Percentiles rank a stretch among this genome's conserved stretches.
Conservation (phyloP, 2,888 invertebrate genomes). For the Diplolepis rosae region DNA sequence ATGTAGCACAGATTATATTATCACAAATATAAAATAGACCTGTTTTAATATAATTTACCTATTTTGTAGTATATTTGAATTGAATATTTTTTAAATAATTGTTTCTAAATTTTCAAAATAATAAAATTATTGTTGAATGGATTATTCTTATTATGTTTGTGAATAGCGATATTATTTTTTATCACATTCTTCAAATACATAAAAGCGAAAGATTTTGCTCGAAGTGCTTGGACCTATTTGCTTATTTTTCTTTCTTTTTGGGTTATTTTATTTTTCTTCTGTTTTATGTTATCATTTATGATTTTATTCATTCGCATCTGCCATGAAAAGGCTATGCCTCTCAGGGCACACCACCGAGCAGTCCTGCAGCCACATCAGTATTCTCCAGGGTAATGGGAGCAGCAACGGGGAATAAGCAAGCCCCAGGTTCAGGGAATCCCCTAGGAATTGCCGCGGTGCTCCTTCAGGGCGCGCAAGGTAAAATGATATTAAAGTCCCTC, state of each 20-base stretch:
- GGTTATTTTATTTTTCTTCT: neutral
- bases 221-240: too few relatives aligned
- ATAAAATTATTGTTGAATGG: too few relatives aligned
- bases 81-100: too few relatives aligned
- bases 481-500: constrained; percentile 39
- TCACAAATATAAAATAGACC: too few relatives aligned
- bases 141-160: too few relatives aligned
- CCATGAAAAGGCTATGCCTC: constrained; percentile 62
- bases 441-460: constrained; percentile 72
- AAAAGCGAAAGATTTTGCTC: too few relatives aligned
- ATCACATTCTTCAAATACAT: too few relatives aligned
- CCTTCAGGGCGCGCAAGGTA: constrained; percentile 74
- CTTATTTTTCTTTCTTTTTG: neutral
- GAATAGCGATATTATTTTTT: too few relatives aligned
- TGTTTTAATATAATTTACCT: too few relatives aligned
- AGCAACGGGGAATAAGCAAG: constrained; percentile 61
- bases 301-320: constrained; percentile 45
- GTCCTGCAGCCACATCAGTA: constrained; percentile 66
- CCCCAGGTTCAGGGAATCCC: constrained; percentile 62
- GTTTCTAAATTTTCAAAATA: too few relatives aligned
- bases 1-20: too few relatives aligned
- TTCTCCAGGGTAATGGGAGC: constrained; percentile 68
- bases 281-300: constrained; percentile 41
- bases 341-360: constrained; percentile 70
- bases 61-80: too few relatives aligned